Percentiles rank a stretch among this genome's conserved stretches.
phyloP scores from a whole-genome alignment of 2,113 vertebrate genomes.

The Globicephala melas region DNA sequence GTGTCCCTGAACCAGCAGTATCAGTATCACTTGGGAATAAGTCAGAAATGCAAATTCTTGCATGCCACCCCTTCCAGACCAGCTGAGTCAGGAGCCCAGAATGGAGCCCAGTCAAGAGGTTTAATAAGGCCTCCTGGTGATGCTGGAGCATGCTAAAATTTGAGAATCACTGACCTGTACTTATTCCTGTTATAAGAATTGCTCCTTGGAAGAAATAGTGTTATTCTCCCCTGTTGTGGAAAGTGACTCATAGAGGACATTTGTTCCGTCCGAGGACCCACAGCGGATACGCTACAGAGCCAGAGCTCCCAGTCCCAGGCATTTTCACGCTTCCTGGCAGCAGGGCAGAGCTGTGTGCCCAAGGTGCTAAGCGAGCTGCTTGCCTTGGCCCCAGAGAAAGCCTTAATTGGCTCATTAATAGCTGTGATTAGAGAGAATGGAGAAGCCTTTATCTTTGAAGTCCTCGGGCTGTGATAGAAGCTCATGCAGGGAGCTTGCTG shows the following conservation, averaged over 20 bases:
- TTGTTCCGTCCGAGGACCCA: not conserved
- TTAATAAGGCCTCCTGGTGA: not conserved
- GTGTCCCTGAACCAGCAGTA: not conserved
- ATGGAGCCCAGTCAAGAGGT: not conserved
- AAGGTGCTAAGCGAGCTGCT: not conserved
- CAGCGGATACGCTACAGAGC: not conserved
- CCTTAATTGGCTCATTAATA: constrained; percentile 78
- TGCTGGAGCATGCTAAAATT: not conserved
- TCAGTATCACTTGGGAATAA: not conserved
- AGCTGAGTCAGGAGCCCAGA: not conserved
- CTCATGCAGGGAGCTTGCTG: constrained; percentile 56
- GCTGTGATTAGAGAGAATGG: constrained; percentile 71
- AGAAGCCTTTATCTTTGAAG: constrained; percentile 74
- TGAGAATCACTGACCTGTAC: not conserved
- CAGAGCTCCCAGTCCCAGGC: not conserved
- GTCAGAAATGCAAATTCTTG: not conserved
- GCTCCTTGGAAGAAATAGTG: not conserved
- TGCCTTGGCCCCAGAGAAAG: constrained; percentile 50
- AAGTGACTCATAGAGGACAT: not conserved
- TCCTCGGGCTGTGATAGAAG: constrained; percentile 48
- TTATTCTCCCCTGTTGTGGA: not conserved
- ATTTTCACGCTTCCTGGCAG: constrained; percentile 6
- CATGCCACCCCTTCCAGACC: not conserved
- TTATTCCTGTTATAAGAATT: not conserved
- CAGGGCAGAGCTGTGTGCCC: not conserved